These are phyloP conservation scores for Muricea muricata DNA, from an alignment of 92 coral and sea anemone genomes.

Conservation along the genomic window DNA sequence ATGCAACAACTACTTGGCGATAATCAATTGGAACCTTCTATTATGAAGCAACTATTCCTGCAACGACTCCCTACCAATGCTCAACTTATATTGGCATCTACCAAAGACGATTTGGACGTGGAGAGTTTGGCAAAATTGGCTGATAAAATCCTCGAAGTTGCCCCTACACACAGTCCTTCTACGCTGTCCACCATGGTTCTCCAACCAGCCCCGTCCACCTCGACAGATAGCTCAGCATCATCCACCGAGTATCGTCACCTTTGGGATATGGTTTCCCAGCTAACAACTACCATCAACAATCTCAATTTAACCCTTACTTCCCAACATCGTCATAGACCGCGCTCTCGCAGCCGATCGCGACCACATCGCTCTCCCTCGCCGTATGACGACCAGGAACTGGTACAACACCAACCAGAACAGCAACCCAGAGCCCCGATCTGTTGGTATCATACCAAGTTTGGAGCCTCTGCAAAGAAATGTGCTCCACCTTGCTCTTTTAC, in stretches of 20 bases:
- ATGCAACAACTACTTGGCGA: conserved; percentile 15
- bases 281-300: not conserved
- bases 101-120: not conserved
- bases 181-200: not conserved
- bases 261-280: not conserved
- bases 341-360: not conserved
- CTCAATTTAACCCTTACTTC: not conserved
- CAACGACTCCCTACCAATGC: not conserved
- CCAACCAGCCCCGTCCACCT: not conserved
- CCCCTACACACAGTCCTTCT: not conserved
- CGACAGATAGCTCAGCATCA: not conserved
- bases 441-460: conserved; percentile 3
- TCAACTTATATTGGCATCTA: not conserved
- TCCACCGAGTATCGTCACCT: not conserved
- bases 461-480: not conserved
- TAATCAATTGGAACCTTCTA: not conserved
- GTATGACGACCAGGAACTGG: not conserved
- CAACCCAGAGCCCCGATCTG: not conserved
- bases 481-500: not conserved
- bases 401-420: not conserved
- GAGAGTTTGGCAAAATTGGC: not conserved
- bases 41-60: not conserved
- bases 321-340: not conserved
- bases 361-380: not conserved
- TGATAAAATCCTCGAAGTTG: conserved; percentile 9